phyloP scores from a whole-genome alignment of 2,113 vertebrate species.

The Tretioscincus oriximinensis region DNA sequence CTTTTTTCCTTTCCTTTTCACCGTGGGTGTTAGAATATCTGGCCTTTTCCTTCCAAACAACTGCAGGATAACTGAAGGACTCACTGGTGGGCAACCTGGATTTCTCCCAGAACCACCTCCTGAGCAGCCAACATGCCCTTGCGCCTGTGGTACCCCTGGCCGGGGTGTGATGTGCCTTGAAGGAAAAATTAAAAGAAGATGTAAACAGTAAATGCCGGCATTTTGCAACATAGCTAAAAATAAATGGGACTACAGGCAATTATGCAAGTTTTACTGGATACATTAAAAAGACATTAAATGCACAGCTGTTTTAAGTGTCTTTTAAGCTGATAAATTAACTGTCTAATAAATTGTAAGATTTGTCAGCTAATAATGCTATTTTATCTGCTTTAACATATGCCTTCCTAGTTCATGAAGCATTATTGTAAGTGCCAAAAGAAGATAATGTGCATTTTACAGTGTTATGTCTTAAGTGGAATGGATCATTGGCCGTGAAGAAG shows the following conservation, averaged over 20 bases:
- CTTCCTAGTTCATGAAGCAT: constrained; percentile 86
- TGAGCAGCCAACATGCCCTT: constrained; percentile 67
- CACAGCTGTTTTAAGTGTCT: constrained; percentile 84
- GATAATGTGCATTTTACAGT: constrained; percentile 91
- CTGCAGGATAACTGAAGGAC: constrained; percentile 53
- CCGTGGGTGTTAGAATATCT: constrained; percentile 51
- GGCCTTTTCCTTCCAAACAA: constrained; percentile 49
- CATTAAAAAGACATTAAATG: constrained; percentile 86
- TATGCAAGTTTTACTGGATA: constrained; percentile 85
- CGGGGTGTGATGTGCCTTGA: constrained; percentile 74
- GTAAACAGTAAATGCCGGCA: constrained; percentile 82
- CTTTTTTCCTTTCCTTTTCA: constrained; percentile 25
- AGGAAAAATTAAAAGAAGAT: constrained; percentile 81
- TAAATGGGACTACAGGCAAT: constrained; percentile 84
- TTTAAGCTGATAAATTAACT: constrained; percentile 88
- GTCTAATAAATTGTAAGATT: constrained; percentile 89
- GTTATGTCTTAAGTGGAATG: constrained; percentile 90
- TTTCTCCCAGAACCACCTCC: constrained; percentile 56
- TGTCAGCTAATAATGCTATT: constrained; percentile 88
- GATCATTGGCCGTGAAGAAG: constrained; percentile 89
- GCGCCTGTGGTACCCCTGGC: constrained; percentile 55
- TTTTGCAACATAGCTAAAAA: constrained; percentile 86
- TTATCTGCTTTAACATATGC: constrained; percentile 88
- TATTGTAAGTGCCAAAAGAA: constrained; percentile 89
- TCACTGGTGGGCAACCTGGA: constrained; percentile 65